Evolutionary conservation across 1,140 invertebrate species (phyloP).

Genomic region (Drosophila virilis): DNA sequence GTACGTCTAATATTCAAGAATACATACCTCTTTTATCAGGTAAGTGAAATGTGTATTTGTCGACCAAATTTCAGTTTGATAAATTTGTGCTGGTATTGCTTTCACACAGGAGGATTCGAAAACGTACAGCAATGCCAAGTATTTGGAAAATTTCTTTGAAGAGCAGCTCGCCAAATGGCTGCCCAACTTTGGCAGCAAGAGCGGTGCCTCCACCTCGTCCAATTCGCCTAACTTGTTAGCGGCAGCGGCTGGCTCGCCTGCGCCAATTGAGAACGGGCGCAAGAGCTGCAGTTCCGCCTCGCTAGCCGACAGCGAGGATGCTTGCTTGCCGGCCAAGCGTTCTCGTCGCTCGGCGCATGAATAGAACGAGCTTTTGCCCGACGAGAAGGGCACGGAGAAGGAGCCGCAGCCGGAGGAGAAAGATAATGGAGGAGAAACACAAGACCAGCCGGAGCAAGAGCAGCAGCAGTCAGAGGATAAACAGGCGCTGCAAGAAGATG

Average conservation of each 20-base stretch:
- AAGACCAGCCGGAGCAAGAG: not conserved
- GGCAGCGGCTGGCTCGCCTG: slow-evolving; percentile 50
- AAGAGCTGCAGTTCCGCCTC: slow-evolving; percentile 74
- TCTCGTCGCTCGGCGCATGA: slow-evolving; percentile 64
- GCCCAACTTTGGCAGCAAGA: slow-evolving; percentile 88
- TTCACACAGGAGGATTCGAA: slow-evolving; percentile 90
- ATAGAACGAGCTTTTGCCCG: slow-evolving; percentile 80
- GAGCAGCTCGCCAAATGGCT: slow-evolving; percentile 92
- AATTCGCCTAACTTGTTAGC: slow-evolving; percentile 56
- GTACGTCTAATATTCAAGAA: slow-evolving; percentile 94
- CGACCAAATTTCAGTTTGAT: slow-evolving; percentile 2
- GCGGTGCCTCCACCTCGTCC: slow-evolving; percentile 40
- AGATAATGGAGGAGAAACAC: slow-evolving; percentile 2
- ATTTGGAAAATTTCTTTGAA: slow-evolving; percentile 94
- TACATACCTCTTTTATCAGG: slow-evolving; percentile 93
- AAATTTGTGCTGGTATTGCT: slow-evolving; percentile 47
- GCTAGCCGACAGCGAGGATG: slow-evolving; percentile 68
- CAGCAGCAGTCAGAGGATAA: not conserved
- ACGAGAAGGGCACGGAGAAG: slow-evolving; percentile 42
- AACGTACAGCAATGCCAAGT: slow-evolving; percentile 93
- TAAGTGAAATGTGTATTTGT: slow-evolving; percentile 85
- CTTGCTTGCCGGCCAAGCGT: slow-evolving; percentile 72
- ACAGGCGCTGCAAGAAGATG: slow-evolving; percentile 17
- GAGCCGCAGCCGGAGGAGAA: slow-evolving; percentile 13
- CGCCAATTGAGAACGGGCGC: slow-evolving; percentile 70